Evolutionary conservation across 2,797 vertebrate species (phyloP).

Genomic region (Catharus ustulatus): DNA sequence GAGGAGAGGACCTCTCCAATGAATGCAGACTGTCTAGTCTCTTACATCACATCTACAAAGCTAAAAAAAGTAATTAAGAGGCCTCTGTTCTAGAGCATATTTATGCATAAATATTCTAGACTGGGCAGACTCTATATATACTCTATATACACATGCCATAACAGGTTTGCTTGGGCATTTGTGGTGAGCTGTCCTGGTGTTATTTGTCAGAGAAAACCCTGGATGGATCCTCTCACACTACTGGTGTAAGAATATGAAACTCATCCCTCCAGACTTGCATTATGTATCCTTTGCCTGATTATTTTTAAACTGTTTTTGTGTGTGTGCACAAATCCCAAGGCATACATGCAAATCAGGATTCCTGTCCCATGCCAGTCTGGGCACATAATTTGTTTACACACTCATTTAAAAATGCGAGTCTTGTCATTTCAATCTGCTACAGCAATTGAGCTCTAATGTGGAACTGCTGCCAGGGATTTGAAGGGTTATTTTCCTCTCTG

Average conservation of each 20-base stretch:
- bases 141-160: not conserved
- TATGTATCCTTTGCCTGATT: not conserved
- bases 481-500: slow-evolving; percentile 38
- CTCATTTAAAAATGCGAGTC: not conserved
- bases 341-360: not conserved
- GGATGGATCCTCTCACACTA: not conserved
- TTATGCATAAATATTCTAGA: not conserved
- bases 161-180: not conserved
- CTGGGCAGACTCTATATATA: not conserved
- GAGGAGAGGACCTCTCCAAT: not conserved
- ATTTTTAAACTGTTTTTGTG: not conserved
- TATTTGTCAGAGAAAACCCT: not conserved
- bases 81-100: not conserved
- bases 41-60: not conserved
- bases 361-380: not conserved
- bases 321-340: not conserved
- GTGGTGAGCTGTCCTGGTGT: not conserved
- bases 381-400: not conserved
- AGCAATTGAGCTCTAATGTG: slow-evolving; percentile 19
- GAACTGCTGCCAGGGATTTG: slow-evolving; percentile 14
- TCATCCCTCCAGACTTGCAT: not conserved
- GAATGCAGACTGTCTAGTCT: not conserved
- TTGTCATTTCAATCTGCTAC: slow-evolving; percentile 46
- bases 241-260: not conserved
- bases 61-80: not conserved